Evolutionary conservation across 1,140 invertebrate species (phyloP).

Genomic region (Cydia strobilella): DNA sequence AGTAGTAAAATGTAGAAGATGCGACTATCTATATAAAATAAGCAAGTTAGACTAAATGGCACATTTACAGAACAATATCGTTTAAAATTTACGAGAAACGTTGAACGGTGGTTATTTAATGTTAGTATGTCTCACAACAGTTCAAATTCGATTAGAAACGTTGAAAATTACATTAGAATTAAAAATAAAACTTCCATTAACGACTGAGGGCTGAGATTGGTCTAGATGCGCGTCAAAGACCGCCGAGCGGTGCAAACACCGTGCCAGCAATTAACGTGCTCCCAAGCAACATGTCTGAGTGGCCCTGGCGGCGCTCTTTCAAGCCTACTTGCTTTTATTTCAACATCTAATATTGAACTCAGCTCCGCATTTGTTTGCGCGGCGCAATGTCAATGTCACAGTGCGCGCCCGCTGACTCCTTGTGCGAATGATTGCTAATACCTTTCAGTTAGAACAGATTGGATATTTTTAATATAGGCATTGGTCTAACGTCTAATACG

Average conservation of each 20-base stretch:
- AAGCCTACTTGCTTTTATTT: constrained; percentile 60
- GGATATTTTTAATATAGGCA: neutral
- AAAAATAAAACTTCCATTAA: constrained; percentile 7
- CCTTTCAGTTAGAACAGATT: neutral
- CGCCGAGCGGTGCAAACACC: constrained; percentile 47
- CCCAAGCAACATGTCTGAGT: constrained; percentile 60
- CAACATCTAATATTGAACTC: constrained; percentile 56
- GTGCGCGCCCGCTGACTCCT: neutral
- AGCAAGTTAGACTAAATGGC: neutral
- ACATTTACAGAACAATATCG: neutral
- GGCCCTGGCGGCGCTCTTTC: constrained; percentile 61
- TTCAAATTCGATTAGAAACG: no score
- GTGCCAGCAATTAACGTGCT: constrained; percentile 70
- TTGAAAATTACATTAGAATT: neutral
- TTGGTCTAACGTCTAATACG: no score
- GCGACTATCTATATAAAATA: no score
- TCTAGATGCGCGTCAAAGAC: constrained; percentile 41
- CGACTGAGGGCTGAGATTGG: constrained; percentile 30
- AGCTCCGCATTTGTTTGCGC: constrained; percentile 34
- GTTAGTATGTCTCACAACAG: no score
- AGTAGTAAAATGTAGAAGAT: no score
- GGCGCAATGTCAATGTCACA: constrained; percentile 19
- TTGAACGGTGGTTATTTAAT: no score
- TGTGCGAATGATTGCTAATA: neutral
- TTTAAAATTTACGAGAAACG: neutral